phyloP scores from a whole-genome alignment of 2,113 vertebrate genomes.

The Rousettus leschenaultii region DNA sequence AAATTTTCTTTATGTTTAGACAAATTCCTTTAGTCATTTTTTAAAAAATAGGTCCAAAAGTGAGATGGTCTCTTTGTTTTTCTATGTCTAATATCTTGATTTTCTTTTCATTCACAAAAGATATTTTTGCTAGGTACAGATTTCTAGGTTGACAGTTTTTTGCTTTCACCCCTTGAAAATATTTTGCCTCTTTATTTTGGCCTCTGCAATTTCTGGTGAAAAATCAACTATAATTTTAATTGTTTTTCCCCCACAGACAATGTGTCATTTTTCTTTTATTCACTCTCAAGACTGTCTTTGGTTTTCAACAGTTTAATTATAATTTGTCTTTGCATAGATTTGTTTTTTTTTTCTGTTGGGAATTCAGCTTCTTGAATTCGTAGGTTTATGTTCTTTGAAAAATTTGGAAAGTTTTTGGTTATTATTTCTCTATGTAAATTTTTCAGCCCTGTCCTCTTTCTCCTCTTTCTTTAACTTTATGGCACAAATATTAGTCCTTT shows the following conservation, averaged over 20 bases:
- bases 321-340: not conserved
- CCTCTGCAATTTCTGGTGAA: not conserved
- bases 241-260: not conserved
- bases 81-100: not conserved
- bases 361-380: not conserved
- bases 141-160: not conserved
- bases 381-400: not conserved
- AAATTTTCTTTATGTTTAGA: not conserved
- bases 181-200: not conserved
- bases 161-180: not conserved
- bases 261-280: not conserved
- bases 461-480: not conserved
- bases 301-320: not conserved
- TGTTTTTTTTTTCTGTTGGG: not conserved
- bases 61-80: not conserved
- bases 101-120: not conserved
- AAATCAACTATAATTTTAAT: not conserved
- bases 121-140: not conserved
- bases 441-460: not conserved
- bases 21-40: not conserved
- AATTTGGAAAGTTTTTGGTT: not conserved
- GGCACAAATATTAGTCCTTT: not conserved
- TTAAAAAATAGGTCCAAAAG: not conserved
- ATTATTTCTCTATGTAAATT: not conserved
- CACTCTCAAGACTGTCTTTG: not conserved